phyloP scores from a whole-genome alignment of 2,888 invertebrate genomes.

The Ellobium chinense region DNA sequence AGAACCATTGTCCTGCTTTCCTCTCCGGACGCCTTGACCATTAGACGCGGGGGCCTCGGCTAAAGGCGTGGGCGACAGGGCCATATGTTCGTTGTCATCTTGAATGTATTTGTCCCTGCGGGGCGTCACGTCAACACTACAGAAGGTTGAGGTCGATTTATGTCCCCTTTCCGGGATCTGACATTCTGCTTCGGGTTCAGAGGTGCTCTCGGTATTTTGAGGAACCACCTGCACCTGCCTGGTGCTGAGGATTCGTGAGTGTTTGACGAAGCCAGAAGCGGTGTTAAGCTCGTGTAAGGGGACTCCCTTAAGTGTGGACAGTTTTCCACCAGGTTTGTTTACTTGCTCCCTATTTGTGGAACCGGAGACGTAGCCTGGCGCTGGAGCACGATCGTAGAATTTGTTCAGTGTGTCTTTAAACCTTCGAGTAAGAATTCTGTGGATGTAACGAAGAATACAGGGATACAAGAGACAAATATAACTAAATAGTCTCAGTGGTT shows the following conservation, averaged over 20 bases:
- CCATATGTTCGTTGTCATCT: background rate
- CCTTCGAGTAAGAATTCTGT: background rate
- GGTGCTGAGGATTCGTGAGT: slow-evolving; percentile 4
- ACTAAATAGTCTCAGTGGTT: no score
- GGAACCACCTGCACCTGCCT: background rate
- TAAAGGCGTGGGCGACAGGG: background rate
- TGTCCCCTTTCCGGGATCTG: background rate
- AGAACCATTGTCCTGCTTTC: background rate
- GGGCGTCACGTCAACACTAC: background rate
- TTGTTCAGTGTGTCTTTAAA: background rate
- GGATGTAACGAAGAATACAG: background rate
- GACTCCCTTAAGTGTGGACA: background rate
- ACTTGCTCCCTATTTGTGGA: background rate
- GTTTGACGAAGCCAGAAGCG: background rate
- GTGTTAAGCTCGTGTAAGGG: background rate
- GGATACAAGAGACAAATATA: no score
- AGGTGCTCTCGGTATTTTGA: background rate
- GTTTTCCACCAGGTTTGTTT: background rate
- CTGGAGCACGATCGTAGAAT: background rate
- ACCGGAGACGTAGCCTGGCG: background rate
- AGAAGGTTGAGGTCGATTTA: background rate
- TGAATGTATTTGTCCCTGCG: background rate
- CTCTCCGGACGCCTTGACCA: background rate
- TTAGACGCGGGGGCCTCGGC: no score
- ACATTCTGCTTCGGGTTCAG: background rate